Evolutionary conservation across 2,113 vertebrate species (phyloP).

Genomic region (Fulica atra): DNA sequence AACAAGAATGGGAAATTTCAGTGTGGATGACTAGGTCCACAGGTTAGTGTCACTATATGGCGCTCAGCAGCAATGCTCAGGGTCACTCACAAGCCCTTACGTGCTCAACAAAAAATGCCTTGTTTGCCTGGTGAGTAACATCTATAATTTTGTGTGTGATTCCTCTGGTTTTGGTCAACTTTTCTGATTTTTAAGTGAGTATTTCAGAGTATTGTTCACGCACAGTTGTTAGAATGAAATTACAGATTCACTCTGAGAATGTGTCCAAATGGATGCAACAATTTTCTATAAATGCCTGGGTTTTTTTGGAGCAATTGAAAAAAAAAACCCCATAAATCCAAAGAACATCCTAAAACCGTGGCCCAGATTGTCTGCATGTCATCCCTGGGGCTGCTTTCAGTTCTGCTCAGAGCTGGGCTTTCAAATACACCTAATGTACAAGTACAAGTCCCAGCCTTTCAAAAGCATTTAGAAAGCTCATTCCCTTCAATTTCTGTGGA

Average conservation of each 20-base stretch:
- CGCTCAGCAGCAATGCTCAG: neutral
- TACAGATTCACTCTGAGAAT: neutral
- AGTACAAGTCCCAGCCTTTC: constrained; percentile 11
- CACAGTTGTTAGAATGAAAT: neutral
- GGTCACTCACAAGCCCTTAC: neutral
- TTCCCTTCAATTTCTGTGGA: constrained; percentile 26
- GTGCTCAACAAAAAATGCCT: neutral
- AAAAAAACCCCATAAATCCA: neutral
- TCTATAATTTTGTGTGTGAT: neutral
- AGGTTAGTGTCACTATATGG: neutral
- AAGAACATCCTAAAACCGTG: neutral
- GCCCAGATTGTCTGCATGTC: neutral
- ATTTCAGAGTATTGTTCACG: neutral
- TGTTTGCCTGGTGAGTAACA: neutral
- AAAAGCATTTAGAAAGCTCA: neutral
- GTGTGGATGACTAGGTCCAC: neutral
- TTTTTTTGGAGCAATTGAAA: neutral
- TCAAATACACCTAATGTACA: neutral
- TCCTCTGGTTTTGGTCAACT: neutral
- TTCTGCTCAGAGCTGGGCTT: neutral
- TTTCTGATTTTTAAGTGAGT: neutral
- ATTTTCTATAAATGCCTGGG: neutral
- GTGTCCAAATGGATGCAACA: neutral
- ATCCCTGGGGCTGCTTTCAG: neutral
- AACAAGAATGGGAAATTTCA: neutral